These are phyloP conservation scores for Phytoseiulus persimilis DNA, from an alignment of 2,888 invertebrate species.

Conservation along the genomic window DNA sequence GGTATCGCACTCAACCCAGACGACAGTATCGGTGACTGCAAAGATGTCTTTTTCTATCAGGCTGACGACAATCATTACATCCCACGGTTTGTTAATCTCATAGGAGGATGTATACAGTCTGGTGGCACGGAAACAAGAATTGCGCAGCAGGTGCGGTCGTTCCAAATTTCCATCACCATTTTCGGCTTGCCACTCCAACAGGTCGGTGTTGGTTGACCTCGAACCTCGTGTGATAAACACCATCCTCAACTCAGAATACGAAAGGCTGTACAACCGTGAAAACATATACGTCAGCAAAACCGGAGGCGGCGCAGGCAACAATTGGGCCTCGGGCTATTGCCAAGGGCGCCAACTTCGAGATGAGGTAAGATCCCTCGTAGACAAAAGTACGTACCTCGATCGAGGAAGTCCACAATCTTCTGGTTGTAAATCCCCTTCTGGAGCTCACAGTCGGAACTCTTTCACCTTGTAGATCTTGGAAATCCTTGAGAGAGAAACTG, in stretches of 20 bases:
- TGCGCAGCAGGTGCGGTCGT: no score
- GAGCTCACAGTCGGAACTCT: no score
- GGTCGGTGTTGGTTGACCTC: constrained; percentile 81
- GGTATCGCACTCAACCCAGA: constrained; percentile 27
- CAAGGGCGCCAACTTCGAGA: constrained; percentile 49
- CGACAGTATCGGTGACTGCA: constrained; percentile 60
- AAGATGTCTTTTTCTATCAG: constrained; percentile 98
- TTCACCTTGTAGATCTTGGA: constrained; percentile 73
- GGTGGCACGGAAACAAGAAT: no score
- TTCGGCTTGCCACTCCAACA: neutral
- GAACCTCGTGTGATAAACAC: constrained; percentile 95
- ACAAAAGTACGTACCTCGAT: no score
- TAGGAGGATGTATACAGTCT: no score
- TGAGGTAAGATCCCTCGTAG: neutral
- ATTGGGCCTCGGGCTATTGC: constrained; percentile 90
- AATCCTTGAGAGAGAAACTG: constrained; percentile 94
- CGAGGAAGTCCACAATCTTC: no score
- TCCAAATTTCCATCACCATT: no score
- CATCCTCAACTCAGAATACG: constrained; percentile 87
- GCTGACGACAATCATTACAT: constrained; percentile 99
- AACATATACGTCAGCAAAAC: constrained; percentile 92
- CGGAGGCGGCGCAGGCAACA: constrained; percentile 97
- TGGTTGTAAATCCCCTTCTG: no score
- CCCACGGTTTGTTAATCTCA: constrained; percentile 59
- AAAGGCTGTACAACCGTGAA: constrained; percentile 95